phyloP scores from a whole-genome alignment of 2,888 invertebrate species.

The Melinaea menophilus region DNA sequence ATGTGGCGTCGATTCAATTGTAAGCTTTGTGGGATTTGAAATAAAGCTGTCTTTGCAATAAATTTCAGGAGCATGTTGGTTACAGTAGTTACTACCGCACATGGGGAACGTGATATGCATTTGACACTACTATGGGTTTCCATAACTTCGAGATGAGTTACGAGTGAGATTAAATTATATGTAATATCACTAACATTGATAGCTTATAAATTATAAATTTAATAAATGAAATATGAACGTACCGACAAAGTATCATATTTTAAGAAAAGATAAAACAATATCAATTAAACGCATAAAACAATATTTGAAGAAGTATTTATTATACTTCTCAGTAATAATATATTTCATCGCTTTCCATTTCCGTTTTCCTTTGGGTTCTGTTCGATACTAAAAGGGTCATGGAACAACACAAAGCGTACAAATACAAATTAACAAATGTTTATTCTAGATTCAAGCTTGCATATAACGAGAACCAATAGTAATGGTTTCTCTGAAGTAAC shows the following conservation, averaged over 20 bases:
- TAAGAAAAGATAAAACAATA: no score
- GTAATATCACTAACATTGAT: no score
- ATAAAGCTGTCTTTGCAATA: slow-evolving; percentile 16
- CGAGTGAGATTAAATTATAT: no score
- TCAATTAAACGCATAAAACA: no score
- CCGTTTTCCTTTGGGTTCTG: not conserved
- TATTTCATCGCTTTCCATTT: no score
- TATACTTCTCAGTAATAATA: no score
- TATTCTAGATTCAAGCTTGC: not conserved
- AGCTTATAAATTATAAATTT: no score
- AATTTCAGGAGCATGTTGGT: not conserved
- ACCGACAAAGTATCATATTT: no score
- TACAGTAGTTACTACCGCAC: not conserved
- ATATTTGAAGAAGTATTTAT: no score
- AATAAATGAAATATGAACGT: no score
- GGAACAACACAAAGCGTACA: not conserved
- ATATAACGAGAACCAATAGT: slow-evolving; percentile 3
- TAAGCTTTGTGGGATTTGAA: slow-evolving; percentile 9
- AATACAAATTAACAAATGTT: slow-evolving; percentile 4
- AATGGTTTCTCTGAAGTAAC: not conserved
- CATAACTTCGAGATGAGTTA: not conserved
- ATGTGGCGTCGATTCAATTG: not conserved
- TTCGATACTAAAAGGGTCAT: not conserved
- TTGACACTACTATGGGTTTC: not conserved
- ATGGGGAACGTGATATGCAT: slow-evolving; percentile 4